Evolutionary conservation across 1,140 invertebrate species (phyloP), one percentile per base, ranked within the genome.

Genomic region (Nebria ingens): DNA sequence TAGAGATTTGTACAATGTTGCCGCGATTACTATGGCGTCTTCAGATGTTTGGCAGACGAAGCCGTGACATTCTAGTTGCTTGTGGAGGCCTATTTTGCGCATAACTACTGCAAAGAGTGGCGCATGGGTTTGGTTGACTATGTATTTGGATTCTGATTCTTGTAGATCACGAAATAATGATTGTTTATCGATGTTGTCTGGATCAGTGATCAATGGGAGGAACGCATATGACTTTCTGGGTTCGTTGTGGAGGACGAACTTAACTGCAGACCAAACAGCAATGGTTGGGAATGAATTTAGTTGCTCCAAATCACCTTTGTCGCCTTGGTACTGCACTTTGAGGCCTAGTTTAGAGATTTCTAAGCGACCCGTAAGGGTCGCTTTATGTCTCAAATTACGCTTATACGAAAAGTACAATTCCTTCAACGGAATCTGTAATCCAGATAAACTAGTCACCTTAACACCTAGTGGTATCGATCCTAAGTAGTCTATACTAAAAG

Each of bases 91-190:
- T 22, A 83, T 81, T 61, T 87, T 84, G 59, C 87, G 78, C 87
- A 93, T 93, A 17, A 94, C 87, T 38, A 93, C 90, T 12, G 89
- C 88, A 69, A 95, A 93, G 64, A 95, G 81, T 0, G 91, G 90
- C 0, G 88, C 87, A 71, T 91, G 89, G 4, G 77, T 56, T 40
- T 68, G 64, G 6, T 57, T 58, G 2, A 54, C 70, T 61, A 80
- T 76, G 57, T 74, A 78, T 61, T 78, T 77, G 60, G 71, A 75
- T 61, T 78, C 75, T 23, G 65, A 60, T 21, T 68, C 66, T 60
- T 76, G 73, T 60, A 80, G 64, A 45, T 65, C 65, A 66, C 75
- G 75, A 60, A 86, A 87, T 29, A 88, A 68, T 34, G 77, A 73
- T 58, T 80, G 75, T 67, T 86, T 86, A 61, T 88, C 85, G 45